These are phyloP conservation scores for Horisme vitalbata DNA, from an alignment of 2,888 invertebrate species.

Conservation along the genomic window DNA sequence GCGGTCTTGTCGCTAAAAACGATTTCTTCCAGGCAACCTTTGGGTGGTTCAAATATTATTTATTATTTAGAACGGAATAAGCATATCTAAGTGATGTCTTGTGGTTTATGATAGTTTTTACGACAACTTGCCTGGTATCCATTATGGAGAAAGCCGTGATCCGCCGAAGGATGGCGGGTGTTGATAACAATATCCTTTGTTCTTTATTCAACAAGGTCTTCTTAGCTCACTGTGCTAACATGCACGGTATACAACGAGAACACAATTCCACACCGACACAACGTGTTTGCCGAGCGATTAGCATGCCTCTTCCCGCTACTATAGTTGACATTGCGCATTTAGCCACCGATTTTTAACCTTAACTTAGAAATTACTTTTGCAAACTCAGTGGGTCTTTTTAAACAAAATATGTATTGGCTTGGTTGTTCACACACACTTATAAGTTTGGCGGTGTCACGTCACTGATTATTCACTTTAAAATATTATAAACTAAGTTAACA, in stretches of 20 bases:
- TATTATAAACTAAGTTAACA: no score
- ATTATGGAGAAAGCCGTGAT: conserved; percentile 52
- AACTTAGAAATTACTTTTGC: conserved; percentile 60
- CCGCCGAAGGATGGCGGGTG: conserved; percentile 41
- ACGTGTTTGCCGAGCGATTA: conserved; percentile 76
- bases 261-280: conserved; percentile 59
- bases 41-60: no score
- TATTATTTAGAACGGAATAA: conserved; percentile 16
- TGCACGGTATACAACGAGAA: conserved; percentile 57
- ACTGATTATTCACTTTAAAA: no score
- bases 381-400: conserved; percentile 51
- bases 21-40: no score
- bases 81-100: conserved; percentile 26
- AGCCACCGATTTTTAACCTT: conserved; percentile 68
- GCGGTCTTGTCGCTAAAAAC: no score
- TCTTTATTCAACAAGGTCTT: conserved; percentile 55
- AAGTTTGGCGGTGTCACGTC: conserved; percentile 32
- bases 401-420: conserved; percentile 45
- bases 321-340: conserved; percentile 78
- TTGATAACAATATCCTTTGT: conserved; percentile 57
- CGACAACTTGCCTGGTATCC: conserved; percentile 60
- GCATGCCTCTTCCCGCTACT: conserved; percentile 66
- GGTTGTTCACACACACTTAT: conserved; percentile 39
- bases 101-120: conserved; percentile 30
- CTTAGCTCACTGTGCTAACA: conserved; percentile 66